A percentile compares a stretch with the other conserved stretches of the same genome.
These are phyloP conservation scores for Penaeus japonicus DNA, from an alignment of 1,140 invertebrate species.

Conservation along the genomic window DNA sequence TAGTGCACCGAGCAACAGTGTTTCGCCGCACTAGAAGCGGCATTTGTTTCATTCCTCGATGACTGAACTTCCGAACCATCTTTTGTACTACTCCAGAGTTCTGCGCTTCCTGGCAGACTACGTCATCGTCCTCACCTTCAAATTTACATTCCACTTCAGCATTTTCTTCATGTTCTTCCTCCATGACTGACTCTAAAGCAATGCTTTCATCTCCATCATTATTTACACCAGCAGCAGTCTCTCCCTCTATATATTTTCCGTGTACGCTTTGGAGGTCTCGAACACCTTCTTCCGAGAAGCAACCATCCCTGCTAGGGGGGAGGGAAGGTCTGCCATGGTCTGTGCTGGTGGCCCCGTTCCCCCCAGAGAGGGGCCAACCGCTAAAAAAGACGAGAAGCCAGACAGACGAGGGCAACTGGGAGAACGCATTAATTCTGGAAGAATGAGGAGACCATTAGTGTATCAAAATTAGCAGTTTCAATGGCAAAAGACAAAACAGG, in stretches of 20 bases:
- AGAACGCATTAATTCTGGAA: conserved; percentile 66
- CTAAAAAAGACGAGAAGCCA: conserved; percentile 65
- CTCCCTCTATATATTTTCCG: conserved; percentile 17
- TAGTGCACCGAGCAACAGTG: conserved; percentile 39
- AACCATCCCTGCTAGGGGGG: conserved; percentile 72
- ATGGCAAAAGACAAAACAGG: no score
- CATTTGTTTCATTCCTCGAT: not conserved
- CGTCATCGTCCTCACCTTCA: not conserved
- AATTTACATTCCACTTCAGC: not conserved
- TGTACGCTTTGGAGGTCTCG: conserved; percentile 62
- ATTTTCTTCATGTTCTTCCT: not conserved
- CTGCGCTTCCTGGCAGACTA: not conserved
- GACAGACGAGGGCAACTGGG: conserved; percentile 63
- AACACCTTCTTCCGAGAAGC: conserved; percentile 75
- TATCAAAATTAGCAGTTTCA: not conserved
- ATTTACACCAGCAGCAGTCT: not conserved
- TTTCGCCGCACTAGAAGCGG: conserved; percentile 31
- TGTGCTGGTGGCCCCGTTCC: conserved; percentile 33
- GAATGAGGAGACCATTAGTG: not conserved
- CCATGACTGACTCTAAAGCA: not conserved
- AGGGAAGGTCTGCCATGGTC: conserved; percentile 39
- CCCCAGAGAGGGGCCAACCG: conserved; percentile 60
- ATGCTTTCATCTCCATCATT: no score
- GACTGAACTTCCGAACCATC: not conserved
- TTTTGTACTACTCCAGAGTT: not conserved